Percentiles rank a stretch among this genome's conserved stretches.
These are phyloP conservation scores for Biston stratarius DNA, from an alignment of 2,888 invertebrate species.

Conservation along the genomic window DNA sequence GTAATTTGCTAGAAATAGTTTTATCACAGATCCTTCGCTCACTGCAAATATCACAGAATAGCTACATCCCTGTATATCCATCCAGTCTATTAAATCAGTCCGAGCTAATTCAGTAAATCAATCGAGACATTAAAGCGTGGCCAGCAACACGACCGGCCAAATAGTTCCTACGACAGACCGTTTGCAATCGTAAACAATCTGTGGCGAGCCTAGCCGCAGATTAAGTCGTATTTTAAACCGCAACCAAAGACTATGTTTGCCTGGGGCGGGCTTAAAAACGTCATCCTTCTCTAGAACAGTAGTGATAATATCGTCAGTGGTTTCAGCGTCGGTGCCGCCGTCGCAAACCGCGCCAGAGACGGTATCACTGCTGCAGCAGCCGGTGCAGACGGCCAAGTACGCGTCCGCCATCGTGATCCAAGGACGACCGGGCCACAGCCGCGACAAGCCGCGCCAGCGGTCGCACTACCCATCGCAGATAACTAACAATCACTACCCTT, in stretches of 20 bases:
- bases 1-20: slow-evolving; percentile 48
- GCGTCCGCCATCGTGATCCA: slow-evolving; percentile 71
- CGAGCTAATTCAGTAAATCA: too few species aligned
- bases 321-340: slow-evolving; percentile 66
- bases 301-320: not conserved
- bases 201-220: too few species aligned
- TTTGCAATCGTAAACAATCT: too few species aligned
- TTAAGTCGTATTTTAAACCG: too few species aligned
- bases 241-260: too few species aligned
- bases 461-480: slow-evolving; percentile 62
- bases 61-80: not conserved
- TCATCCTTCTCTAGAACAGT: too few species aligned
- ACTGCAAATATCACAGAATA: not conserved
- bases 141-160: too few species aligned
- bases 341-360: slow-evolving; percentile 83
- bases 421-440: slow-evolving; percentile 65
- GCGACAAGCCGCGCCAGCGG: slow-evolving; percentile 72
- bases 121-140: too few species aligned
- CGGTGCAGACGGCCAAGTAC: slow-evolving; percentile 73
- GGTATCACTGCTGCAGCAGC: slow-evolving; percentile 80
- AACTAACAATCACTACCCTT: slow-evolving; percentile 58
- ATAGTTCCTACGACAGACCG: too few species aligned
- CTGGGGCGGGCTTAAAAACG: too few species aligned
- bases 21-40: not conserved
- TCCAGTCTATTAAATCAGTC: not conserved